phyloP scores from a whole-genome alignment of 2,797 vertebrate species.

The Acrossocheilus wenchowensis region DNA sequence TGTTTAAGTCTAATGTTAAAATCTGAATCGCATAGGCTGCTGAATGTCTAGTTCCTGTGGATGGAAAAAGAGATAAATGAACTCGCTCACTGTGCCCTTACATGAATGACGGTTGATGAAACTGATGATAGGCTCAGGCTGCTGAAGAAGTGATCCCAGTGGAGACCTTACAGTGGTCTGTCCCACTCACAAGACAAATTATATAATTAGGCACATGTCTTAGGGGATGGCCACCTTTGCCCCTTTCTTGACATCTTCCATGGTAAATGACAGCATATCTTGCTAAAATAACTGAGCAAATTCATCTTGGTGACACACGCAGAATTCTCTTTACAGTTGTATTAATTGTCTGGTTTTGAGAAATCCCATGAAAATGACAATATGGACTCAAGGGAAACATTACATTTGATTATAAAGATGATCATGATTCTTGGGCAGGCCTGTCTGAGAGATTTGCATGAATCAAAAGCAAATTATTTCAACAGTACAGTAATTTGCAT shows the following conservation, averaged over 20 bases:
- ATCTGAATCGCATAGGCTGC: neutral
- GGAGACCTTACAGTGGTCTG: constrained; percentile 76
- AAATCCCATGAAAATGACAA: constrained; percentile 31
- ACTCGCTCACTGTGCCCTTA: constrained; percentile 35
- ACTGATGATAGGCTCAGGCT: constrained; percentile 77
- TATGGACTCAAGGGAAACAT: constrained; percentile 33
- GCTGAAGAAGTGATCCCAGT: constrained; percentile 76
- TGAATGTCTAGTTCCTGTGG: constrained; percentile 37
- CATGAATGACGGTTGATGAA: constrained; percentile 63
- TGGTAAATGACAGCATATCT: constrained; percentile 79
- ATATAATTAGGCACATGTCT: constrained; percentile 81
- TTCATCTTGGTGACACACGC: constrained; percentile 77
- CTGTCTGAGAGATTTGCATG: constrained; percentile 21
- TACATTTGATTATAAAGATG: constrained; percentile 33
- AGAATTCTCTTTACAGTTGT: constrained; percentile 50
- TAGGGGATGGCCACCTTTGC: constrained; percentile 79
- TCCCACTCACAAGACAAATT: constrained; percentile 83
- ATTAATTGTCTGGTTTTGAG: constrained; percentile 48
- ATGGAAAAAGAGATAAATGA: constrained; percentile 51
- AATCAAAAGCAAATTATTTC: constrained; percentile 41
- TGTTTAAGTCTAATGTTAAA: neutral
- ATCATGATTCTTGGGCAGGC: constrained; percentile 7
- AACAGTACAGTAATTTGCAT: constrained; percentile 29
- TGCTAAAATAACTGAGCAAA: constrained; percentile 74
- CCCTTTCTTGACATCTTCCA: constrained; percentile 76